Evolutionary conservation across 2,797 vertebrate genomes (phyloP).

Genomic region (Antennarius maculatus): DNA sequence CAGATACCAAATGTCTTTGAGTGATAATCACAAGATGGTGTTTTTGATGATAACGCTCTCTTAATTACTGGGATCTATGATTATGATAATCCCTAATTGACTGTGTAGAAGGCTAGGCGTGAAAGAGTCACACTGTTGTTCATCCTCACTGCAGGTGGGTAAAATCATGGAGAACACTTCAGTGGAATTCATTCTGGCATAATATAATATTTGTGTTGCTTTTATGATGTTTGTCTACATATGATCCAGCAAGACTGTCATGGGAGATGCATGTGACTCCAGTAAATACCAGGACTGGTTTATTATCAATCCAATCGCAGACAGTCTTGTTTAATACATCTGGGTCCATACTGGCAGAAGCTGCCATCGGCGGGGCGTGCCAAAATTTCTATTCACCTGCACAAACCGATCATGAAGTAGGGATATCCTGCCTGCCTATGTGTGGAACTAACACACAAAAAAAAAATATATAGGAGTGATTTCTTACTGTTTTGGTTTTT

Average conservation of each 20-base stretch:
- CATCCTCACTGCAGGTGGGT: slow-evolving; percentile 65
- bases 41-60: slow-evolving; percentile 29
- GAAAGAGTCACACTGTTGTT: slow-evolving; percentile 66
- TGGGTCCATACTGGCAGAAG: slow-evolving; percentile 47
- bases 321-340: slow-evolving; percentile 52
- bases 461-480: slow-evolving; percentile 50
- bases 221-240: slow-evolving; percentile 37
- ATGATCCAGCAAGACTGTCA: slow-evolving; percentile 31
- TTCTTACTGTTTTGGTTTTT: slow-evolving; percentile 93
- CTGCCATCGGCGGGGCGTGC: slow-evolving; percentile 27
- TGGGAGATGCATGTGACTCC: slow-evolving; percentile 23
- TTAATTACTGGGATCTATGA: slow-evolving; percentile 38
- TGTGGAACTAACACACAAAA: slow-evolving; percentile 26
- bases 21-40: slow-evolving; percentile 38
- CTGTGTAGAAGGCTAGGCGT: slow-evolving; percentile 55
- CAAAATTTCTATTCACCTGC: slow-evolving; percentile 71
- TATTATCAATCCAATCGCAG: slow-evolving; percentile 61
- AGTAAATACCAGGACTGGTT: slow-evolving; percentile 38
- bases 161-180: slow-evolving; percentile 50
- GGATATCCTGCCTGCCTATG: slow-evolving; percentile 69
- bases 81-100: slow-evolving; percentile 32
- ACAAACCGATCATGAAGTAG: slow-evolving; percentile 57
- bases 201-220: slow-evolving; percentile 34
- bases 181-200: slow-evolving; percentile 45
- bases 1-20: slow-evolving; percentile 38